Evolutionary conservation across 2,113 vertebrate species (phyloP).

Genomic region (Rana temporaria): DNA sequence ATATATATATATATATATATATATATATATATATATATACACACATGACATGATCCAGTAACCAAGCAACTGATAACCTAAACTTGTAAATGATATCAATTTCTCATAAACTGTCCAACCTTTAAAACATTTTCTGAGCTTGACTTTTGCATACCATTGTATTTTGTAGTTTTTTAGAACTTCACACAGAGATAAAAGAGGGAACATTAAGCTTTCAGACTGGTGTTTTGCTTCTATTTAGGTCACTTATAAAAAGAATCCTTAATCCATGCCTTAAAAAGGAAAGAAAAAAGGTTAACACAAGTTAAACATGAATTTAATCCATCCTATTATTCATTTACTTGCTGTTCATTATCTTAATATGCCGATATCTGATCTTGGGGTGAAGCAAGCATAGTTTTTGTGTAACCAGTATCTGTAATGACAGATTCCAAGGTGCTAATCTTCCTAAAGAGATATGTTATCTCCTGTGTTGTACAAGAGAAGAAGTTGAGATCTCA

Average conservation of each 20-base stretch:
- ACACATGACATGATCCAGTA: no score
- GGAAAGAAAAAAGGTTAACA: not conserved
- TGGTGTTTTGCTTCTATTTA: no score
- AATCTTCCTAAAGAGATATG: slow-evolving; percentile 45
- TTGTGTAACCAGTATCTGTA: slow-evolving; percentile 32
- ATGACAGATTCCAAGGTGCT: slow-evolving; percentile 42
- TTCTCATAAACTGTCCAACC: no score
- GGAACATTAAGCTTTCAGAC: no score
- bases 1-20: no score
- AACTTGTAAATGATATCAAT: no score
- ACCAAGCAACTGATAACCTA: no score
- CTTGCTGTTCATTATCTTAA: slow-evolving; percentile 40
- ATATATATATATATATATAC: no score
- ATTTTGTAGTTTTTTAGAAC: no score
- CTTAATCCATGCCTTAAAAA: not conserved
- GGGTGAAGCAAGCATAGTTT: slow-evolving; percentile 26
- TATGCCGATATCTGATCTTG: slow-evolving; percentile 30
- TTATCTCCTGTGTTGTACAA: slow-evolving; percentile 15
- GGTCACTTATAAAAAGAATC: not conserved
- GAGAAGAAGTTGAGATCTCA: slow-evolving; percentile 40
- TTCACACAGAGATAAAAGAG: no score
- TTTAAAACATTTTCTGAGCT: no score
- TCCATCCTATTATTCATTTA: slow-evolving; percentile 8
- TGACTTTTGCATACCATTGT: no score
- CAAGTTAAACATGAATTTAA: not conserved